Conservation (phyloP, 1,140 invertebrate genomes). For the Atopsyche davidsoni region DNA sequence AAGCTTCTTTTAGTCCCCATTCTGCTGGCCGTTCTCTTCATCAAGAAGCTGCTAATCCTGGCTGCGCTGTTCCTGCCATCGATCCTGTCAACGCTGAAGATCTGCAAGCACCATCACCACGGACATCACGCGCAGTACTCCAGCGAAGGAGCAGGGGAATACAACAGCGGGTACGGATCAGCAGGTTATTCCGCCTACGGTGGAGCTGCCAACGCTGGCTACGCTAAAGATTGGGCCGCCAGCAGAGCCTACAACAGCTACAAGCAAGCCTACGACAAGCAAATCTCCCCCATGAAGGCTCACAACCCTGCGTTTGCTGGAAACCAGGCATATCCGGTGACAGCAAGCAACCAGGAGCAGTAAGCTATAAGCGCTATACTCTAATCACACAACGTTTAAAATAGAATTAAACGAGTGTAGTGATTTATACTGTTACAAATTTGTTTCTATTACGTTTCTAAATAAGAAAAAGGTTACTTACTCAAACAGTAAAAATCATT, state of each 20-base stretch:
- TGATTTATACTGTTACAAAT: no score
- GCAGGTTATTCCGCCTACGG: slow-evolving; percentile 10
- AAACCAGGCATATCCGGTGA: no score
- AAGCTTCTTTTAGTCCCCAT: slow-evolving; percentile 58
- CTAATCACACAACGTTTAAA: no score
- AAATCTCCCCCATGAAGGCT: no score
- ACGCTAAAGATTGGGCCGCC: slow-evolving; percentile 44
- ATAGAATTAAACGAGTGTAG: no score
- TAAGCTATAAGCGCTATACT: no score
- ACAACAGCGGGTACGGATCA: slow-evolving; percentile 12
- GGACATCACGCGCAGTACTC: slow-evolving; percentile 8
- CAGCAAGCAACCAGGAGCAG: no score
- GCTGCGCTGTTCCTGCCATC: slow-evolving; percentile 56
- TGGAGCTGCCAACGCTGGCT: slow-evolving; percentile 27
- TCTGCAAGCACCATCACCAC: slow-evolving; percentile 51
- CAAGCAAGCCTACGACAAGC: slow-evolving; percentile 31
- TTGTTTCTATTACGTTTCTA: no score
- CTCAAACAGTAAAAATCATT: no score
- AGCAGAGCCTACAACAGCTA: slow-evolving; percentile 40
- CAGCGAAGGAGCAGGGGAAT: slow-evolving; percentile 8
- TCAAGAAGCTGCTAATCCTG: slow-evolving; percentile 62
- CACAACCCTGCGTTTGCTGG: no score
- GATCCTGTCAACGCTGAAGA: slow-evolving; percentile 54
- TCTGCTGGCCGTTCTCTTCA: slow-evolving; percentile 57
- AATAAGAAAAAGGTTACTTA: no score